phyloP scores from a whole-genome alignment of 1,140 invertebrate species.

The Trinorchestia longiramus region DNA sequence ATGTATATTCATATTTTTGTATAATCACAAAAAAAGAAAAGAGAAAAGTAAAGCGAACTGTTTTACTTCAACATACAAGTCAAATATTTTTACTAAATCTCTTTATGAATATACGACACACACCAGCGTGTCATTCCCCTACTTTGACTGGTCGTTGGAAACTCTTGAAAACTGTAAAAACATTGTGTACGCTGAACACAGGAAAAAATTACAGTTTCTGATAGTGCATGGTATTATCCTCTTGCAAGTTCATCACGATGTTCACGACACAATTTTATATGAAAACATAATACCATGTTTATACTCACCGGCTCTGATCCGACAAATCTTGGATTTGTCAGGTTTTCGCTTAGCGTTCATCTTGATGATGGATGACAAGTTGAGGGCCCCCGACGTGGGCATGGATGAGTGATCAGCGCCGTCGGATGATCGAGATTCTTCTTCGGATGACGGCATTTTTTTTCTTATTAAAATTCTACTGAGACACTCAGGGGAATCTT shows the following conservation, averaged over 20 bases:
- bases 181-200: background rate
- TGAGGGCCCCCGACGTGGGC: background rate
- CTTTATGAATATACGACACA: background rate
- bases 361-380: conserved; percentile 23
- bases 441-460: conserved; percentile 16
- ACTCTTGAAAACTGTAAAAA: background rate
- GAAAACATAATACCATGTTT: background rate
- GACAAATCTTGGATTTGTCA: conserved; percentile 34
- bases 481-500: background rate
- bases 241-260: background rate
- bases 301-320: conserved; percentile 27
- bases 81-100: background rate
- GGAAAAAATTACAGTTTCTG: background rate
- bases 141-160: background rate
- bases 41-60: background rate
- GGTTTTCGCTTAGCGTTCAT: conserved; percentile 40
- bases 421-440: conserved; percentile 29
- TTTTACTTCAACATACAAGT: background rate
- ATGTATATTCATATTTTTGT: background rate
- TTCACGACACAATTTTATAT: background rate
- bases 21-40: background rate
- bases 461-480: background rate
- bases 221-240: background rate
- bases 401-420: background rate
- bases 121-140: background rate